phyloP scores from a whole-genome alignment of 2,888 invertebrate species.

The Melipona bicolor region DNA sequence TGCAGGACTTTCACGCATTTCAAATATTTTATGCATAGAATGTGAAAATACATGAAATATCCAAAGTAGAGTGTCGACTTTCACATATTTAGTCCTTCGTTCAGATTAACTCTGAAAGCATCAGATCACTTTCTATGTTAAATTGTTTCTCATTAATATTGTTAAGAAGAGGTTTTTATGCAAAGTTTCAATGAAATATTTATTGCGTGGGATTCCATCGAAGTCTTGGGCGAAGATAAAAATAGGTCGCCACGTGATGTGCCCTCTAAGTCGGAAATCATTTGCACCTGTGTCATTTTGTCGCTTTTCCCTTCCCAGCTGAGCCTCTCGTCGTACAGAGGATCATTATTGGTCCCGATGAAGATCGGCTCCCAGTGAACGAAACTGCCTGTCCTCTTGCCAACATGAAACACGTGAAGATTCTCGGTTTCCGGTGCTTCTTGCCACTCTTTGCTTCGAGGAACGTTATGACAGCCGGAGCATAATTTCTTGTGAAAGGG shows the following conservation, averaged over 20 bases:
- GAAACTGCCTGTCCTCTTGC: constrained; percentile 91
- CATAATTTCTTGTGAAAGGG: constrained; percentile 97
- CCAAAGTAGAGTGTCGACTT: not conserved
- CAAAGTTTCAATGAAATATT: not conserved
- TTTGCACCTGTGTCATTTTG: constrained; percentile 96
- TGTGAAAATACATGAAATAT: too few species aligned
- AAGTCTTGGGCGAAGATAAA: not conserved
- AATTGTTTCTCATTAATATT: not conserved
- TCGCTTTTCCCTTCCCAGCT: constrained; percentile 98
- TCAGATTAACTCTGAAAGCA: not conserved
- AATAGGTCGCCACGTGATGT: not conserved
- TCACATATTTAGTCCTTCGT: not conserved
- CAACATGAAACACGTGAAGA: constrained; percentile 93
- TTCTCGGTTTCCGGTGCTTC: constrained; percentile 89
- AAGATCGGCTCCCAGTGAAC: constrained; percentile 97
- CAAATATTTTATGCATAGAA: too few species aligned
- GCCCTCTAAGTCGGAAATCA: not conserved
- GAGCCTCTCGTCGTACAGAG: constrained; percentile 95
- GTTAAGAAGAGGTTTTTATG: not conserved
- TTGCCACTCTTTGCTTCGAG: constrained; percentile 94
- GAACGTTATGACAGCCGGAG: constrained; percentile 94
- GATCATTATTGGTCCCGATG: constrained; percentile 95
- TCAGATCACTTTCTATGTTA: not conserved
- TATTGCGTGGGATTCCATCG: not conserved
- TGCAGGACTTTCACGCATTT: too few species aligned